Evolutionary conservation across 1,140 invertebrate genomes (phyloP).

Genomic region (Ceratina australensis): DNA sequence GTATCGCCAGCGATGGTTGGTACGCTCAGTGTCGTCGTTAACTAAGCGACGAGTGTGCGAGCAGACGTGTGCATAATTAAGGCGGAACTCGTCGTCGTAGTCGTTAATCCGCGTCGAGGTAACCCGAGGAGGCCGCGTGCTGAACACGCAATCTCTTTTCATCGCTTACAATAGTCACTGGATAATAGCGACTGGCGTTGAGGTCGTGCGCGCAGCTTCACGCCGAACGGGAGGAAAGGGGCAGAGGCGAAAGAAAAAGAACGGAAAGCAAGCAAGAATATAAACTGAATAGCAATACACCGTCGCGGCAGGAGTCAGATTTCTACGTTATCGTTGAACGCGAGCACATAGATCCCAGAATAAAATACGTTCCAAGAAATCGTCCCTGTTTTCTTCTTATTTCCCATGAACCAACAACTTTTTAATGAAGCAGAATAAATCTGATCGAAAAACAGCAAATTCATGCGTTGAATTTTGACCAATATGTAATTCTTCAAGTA

Average conservation of each 20-base stretch:
- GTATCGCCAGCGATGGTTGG: not conserved
- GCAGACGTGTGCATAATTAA: slow-evolving; percentile 39
- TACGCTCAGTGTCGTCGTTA: slow-evolving; percentile 6
- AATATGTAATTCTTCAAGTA: too few relatives aligned
- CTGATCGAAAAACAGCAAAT: too few relatives aligned
- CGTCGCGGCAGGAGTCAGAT: slow-evolving; percentile 3
- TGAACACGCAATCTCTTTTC: slow-evolving; percentile 40
- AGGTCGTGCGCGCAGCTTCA: not conserved
- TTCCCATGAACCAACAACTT: not conserved
- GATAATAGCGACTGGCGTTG: slow-evolving; percentile 36
- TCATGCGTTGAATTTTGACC: too few relatives aligned
- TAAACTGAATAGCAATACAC: slow-evolving; percentile 18
- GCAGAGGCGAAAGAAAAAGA: not conserved
- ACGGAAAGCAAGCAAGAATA: not conserved
- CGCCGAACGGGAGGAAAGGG: not conserved
- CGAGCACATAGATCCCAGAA: slow-evolving; percentile 57
- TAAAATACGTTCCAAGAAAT: slow-evolving; percentile 58
- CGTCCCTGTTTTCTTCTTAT: not conserved
- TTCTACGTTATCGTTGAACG: slow-evolving; percentile 38
- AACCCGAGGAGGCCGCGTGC: slow-evolving; percentile 11
- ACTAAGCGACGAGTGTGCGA: not conserved
- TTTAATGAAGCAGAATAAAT: too few relatives aligned
- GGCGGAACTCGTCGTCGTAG: slow-evolving; percentile 6
- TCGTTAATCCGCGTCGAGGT: slow-evolving; percentile 27
- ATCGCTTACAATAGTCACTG: slow-evolving; percentile 36